A percentile compares a stretch with the other conserved stretches of the same genome.
Conservation (phyloP, 2,888 invertebrate genomes). For the Phrixothrix hirtus region DNA sequence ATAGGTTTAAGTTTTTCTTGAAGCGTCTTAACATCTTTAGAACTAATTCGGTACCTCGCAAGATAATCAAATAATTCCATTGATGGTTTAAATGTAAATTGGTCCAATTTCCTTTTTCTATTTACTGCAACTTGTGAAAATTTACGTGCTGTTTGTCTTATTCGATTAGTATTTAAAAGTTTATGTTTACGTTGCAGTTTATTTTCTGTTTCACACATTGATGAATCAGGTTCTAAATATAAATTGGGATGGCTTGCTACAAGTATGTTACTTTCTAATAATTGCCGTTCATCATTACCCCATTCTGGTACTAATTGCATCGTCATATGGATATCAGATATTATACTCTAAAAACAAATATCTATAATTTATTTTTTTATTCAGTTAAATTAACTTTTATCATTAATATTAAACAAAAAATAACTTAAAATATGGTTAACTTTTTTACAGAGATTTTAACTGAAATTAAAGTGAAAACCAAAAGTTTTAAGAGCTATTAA, state of each 20-base stretch:
- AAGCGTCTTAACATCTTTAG: conserved; percentile 60
- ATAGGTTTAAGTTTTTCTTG: conserved; percentile 66
- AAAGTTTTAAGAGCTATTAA: no score
- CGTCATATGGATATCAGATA: conserved; percentile 57
- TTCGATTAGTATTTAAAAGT: conserved; percentile 73
- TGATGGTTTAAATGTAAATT: conserved; percentile 78
- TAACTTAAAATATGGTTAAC: no score
- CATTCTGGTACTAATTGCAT: conserved; percentile 57
- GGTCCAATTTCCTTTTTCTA: conserved; percentile 85
- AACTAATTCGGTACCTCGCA: conserved; percentile 58
- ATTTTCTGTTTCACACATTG: conserved; percentile 76
- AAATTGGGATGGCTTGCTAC: conserved; percentile 84
- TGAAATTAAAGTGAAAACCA: no score
- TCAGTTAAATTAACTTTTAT: no score
- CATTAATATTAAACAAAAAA: no score
- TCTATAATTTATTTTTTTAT: conserved; percentile 63
- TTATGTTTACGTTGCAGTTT: conserved; percentile 74
- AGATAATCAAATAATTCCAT: conserved; percentile 75
- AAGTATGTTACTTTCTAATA: conserved; percentile 82
- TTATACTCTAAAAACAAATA: conserved; percentile 47
- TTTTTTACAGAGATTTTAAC: no score
- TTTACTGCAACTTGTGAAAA: conserved; percentile 82
- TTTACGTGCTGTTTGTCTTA: conserved; percentile 74
- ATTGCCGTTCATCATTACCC: conserved; percentile 75
- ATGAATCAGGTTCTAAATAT: conserved; percentile 86